Conservation (phyloP, 2,113 vertebrate genomes). For the Hyaena hyaena region DNA sequence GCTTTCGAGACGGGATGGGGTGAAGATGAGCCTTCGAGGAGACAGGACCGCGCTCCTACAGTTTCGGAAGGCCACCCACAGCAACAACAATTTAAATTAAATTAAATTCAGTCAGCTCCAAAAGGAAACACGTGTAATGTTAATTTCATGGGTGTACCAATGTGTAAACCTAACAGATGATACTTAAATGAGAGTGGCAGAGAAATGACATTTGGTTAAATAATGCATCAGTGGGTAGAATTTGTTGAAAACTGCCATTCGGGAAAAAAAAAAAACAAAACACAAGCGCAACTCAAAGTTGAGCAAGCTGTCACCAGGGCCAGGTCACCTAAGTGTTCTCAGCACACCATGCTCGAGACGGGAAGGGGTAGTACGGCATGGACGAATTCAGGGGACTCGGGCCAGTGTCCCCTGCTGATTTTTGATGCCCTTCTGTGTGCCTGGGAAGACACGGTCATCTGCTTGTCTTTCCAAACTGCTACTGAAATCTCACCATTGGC, state of each 20-base stretch:
- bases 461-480: not conserved
- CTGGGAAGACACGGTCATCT: not conserved
- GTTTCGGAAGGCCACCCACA: not conserved
- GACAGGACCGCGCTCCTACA: not conserved
- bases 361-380: not conserved
- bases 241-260: conserved; percentile 67
- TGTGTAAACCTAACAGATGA: conserved; percentile 82
- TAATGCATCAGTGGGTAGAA: conserved; percentile 78
- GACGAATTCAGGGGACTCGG: no score
- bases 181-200: conserved; percentile 74
- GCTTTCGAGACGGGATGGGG: not conserved
- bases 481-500: not conserved
- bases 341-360: rapidly evolving
- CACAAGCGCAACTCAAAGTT: not conserved
- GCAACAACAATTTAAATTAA: conserved; percentile 57
- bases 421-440: not conserved
- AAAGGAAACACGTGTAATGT: conserved; percentile 73
- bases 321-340: not conserved
- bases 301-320: conserved; percentile 59
- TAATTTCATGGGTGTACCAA: conserved; percentile 80
- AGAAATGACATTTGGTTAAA: conserved; percentile 79
- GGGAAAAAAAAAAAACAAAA: not conserved
- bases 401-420: not conserved
- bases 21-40: not conserved
- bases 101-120: conserved; percentile 67